Conservation (phyloP, 2,797 vertebrate genomes). For the Macrochelys suwanniensis region DNA sequence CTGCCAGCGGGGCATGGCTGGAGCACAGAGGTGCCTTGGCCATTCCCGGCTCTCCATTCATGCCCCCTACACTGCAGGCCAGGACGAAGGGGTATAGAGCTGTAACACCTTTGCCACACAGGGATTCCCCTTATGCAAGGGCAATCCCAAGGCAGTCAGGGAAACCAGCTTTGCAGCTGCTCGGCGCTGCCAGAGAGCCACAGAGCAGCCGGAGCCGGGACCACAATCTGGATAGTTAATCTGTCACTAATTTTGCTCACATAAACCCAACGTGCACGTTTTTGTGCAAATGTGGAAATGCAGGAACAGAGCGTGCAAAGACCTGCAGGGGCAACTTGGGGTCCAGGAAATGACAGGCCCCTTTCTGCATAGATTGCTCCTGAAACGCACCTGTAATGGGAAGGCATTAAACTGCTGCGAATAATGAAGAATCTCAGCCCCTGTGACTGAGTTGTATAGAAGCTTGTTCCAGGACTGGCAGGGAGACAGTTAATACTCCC, state of each 20-base stretch:
- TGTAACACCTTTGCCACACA: neutral
- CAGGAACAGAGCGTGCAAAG: neutral
- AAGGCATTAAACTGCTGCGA: neutral
- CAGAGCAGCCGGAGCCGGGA: neutral
- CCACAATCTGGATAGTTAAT: neutral
- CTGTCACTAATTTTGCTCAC: neutral
- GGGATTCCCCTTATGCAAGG: neutral
- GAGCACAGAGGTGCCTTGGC: neutral
- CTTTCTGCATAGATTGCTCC: neutral
- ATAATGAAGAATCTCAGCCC: neutral
- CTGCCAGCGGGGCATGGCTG: neutral
- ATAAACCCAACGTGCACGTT: accelerated
- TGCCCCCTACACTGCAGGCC: neutral
- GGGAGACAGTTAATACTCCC: neutral
- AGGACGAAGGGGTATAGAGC: neutral
- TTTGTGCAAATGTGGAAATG: neutral
- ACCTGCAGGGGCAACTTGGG: neutral
- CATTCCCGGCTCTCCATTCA: neutral
- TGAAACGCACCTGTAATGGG: neutral
- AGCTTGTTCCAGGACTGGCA: neutral
- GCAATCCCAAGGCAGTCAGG: neutral
- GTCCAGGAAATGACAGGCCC: neutral
- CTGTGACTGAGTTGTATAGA: neutral
- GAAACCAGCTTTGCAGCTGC: neutral
- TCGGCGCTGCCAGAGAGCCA: neutral